Conservation (phyloP, 1,140 invertebrate genomes). For the Saccostrea echinata region DNA sequence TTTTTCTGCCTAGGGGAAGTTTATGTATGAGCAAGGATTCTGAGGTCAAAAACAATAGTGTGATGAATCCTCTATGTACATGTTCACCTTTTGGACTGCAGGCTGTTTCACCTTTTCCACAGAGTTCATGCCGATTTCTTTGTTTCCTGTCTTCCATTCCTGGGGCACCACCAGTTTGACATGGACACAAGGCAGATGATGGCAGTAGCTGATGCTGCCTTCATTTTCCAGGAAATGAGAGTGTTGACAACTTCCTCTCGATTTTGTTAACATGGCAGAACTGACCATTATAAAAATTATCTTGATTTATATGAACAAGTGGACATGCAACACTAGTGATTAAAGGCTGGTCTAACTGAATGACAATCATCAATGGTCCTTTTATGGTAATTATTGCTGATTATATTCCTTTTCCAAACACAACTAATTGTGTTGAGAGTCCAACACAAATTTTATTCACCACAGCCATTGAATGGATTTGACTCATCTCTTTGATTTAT, state of each 20-base stretch:
- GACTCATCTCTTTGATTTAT: constrained; percentile 21
- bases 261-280: constrained; percentile 21
- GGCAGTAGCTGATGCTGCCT: neutral
- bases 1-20: neutral
- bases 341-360: neutral
- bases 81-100: constrained; percentile 11
- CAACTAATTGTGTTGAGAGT: constrained; percentile 34
- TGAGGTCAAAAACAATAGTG: neutral
- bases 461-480: neutral
- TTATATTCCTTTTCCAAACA: constrained; percentile 34
- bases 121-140: constrained; percentile 19
- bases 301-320: constrained; percentile 31
- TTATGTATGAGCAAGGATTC: neutral
- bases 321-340: constrained; percentile 31
- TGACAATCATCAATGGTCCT: neutral
- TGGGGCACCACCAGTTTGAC: neutral
- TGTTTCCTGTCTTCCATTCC: constrained; percentile 13
- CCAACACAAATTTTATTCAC: constrained; percentile 19
- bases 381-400: constrained; percentile 10
- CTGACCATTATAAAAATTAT: constrained; percentile 39
- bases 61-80: neutral
- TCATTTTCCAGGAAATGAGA: constrained; percentile 27
- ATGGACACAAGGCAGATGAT: neutral
- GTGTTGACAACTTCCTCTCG: constrained; percentile 25
- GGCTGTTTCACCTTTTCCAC: constrained; percentile 9